Evolutionary conservation across 2,113 vertebrate genomes (phyloP).

Genomic region (Tupaia tana): DNA sequence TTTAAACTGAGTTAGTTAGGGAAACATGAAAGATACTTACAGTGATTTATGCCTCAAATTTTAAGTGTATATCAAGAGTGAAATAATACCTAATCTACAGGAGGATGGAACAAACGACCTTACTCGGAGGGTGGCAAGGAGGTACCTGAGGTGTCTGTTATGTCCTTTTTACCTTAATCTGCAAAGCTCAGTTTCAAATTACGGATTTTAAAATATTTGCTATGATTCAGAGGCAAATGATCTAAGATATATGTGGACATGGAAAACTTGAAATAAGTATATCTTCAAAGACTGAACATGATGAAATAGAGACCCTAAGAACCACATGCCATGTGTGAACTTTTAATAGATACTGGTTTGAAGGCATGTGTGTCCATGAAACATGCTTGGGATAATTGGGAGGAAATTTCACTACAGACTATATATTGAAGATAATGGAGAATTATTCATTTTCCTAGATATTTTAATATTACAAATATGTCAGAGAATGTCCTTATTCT

Average conservation of each 20-base stretch:
- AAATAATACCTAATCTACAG: not conserved
- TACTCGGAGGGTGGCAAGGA: not conserved
- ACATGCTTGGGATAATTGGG: not conserved
- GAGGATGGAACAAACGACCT: not conserved
- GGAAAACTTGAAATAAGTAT: not conserved
- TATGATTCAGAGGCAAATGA: not conserved
- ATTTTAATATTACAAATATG: not conserved
- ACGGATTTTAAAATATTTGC: not conserved
- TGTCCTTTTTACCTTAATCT: not conserved
- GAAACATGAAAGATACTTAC: not conserved
- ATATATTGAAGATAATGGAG: not conserved
- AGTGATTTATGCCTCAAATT: not conserved
- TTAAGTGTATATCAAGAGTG: not conserved
- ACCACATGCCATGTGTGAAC: not conserved
- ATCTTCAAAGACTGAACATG: not conserved
- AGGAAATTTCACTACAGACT: not conserved
- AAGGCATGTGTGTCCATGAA: not conserved
- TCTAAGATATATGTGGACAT: not conserved
- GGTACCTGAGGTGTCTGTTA: not conserved
- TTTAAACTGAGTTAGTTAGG: constrained; percentile 35
- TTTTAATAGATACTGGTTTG: not conserved
- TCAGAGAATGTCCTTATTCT: not conserved
- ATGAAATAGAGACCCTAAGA: not conserved
- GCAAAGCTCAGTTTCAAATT: not conserved
- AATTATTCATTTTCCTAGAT: not conserved